Percentiles rank a stretch among this genome's conserved stretches.
These are phyloP conservation scores for Xenopus tropicalis DNA, from an alignment of 2,113 vertebrate species.

Conservation along the genomic window DNA sequence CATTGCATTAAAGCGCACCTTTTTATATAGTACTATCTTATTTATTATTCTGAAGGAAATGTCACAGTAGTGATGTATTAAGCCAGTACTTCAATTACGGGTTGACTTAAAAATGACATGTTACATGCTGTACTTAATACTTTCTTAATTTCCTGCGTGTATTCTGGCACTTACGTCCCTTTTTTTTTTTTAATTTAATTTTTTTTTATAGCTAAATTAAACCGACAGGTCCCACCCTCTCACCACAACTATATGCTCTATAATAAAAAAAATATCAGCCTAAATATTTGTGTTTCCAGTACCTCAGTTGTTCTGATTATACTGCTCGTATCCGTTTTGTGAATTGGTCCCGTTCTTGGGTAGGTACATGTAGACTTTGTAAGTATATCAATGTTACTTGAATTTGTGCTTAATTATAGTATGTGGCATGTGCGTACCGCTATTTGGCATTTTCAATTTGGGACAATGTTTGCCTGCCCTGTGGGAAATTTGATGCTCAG, in stretches of 20 bases:
- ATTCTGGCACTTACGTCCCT: conserved; percentile 74
- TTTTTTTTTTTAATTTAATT: conserved; percentile 60
- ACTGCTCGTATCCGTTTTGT: conserved; percentile 93
- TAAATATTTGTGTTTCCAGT: conserved; percentile 88
- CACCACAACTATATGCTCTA: conserved; percentile 75
- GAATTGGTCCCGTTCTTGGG: conserved; percentile 88
- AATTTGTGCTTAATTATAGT: conserved; percentile 95
- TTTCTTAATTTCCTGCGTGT: conserved; percentile 46
- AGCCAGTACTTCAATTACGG: conserved; percentile 85
- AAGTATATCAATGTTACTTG: conserved; percentile 99
- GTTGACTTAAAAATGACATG: conserved; percentile 79
- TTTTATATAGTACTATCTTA: conserved; percentile 71
- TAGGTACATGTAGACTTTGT: conserved; percentile 91
- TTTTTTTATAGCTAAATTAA: conserved; percentile 66
- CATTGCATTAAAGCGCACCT: conserved; percentile 72
- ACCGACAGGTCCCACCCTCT: conserved; percentile 66
- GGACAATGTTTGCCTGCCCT: conserved; percentile 86
- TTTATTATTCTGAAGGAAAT: conserved; percentile 81
- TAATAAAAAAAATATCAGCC: conserved; percentile 73
- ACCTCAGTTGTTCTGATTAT: conserved; percentile 87
- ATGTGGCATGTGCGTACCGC: conserved; percentile 89
- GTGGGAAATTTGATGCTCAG: conserved; percentile 63
- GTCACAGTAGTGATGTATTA: conserved; percentile 81
- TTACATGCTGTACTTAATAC: conserved; percentile 78
- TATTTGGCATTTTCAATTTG: conserved; percentile 78